These are phyloP conservation scores for Neria commutata DNA, from an alignment of 2,888 invertebrate species.

Conservation along the genomic window DNA sequence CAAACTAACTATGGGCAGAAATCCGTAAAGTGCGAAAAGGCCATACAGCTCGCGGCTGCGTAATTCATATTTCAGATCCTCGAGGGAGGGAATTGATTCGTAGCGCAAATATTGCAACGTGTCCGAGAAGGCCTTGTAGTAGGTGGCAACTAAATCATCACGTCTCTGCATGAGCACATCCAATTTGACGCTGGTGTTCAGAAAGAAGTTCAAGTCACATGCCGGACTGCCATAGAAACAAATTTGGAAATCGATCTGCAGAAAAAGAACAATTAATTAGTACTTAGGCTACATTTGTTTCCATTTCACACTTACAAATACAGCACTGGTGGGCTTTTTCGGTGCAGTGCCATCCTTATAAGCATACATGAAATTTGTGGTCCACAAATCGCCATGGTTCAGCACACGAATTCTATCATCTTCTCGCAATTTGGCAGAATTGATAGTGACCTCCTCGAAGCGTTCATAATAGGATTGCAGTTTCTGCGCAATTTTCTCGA, in stretches of 20 bases:
- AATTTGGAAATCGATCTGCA: slow-evolving; percentile 43
- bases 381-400: slow-evolving; percentile 65
- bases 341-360: slow-evolving; percentile 48
- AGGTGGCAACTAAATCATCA: slow-evolving; percentile 43
- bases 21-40: slow-evolving; percentile 45
- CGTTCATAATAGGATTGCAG: slow-evolving; percentile 42
- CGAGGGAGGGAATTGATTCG: slow-evolving; percentile 44
- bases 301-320: slow-evolving; percentile 59
- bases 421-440: slow-evolving; percentile 34
- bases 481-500: slow-evolving; percentile 56
- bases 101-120: slow-evolving; percentile 44
- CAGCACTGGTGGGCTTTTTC: slow-evolving; percentile 43
- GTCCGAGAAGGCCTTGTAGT: slow-evolving; percentile 41
- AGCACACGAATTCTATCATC: slow-evolving; percentile 56
- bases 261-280: too few relatives aligned
- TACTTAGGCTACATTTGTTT: too few relatives aligned
- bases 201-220: slow-evolving; percentile 54
- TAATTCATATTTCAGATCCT: slow-evolving; percentile 47
- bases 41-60: slow-evolving; percentile 50
- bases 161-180: slow-evolving; percentile 40
- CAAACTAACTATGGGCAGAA: slow-evolving; percentile 50
- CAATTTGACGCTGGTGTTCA: slow-evolving; percentile 45
- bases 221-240: slow-evolving; percentile 50
- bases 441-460: slow-evolving; percentile 33
- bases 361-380: slow-evolving; percentile 64